phyloP scores from a whole-genome alignment of 2,797 vertebrate genomes.

The Novumbra hubbsi region DNA sequence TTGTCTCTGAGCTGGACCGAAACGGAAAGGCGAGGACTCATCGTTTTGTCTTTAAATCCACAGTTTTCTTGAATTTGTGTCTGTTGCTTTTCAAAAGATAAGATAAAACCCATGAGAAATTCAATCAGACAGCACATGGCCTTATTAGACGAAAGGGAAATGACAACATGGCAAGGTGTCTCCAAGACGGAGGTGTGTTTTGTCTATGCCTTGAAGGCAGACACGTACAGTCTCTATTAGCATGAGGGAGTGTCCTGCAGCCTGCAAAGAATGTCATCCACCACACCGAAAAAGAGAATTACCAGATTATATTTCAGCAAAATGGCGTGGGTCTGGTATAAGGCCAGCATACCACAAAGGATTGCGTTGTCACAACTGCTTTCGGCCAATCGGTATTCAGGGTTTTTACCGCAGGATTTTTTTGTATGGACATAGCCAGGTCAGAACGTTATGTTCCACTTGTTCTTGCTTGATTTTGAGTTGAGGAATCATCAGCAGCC shows the following conservation, averaged over 20 bases:
- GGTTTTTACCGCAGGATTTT: too few species aligned
- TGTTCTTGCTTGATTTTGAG: too few species aligned
- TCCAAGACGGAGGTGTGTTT: background rate
- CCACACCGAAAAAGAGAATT: background rate
- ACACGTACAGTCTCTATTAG: background rate
- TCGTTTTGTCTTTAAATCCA: background rate
- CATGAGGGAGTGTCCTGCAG: background rate
- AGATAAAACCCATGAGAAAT: conserved; percentile 11
- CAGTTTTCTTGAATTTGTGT: background rate
- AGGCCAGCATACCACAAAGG: too few species aligned
- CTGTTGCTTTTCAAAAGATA: conserved; percentile 12
- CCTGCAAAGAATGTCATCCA: background rate
- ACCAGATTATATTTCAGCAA: background rate
- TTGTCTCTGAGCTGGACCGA: background rate
- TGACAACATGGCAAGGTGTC: background rate
- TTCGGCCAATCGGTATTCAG: too few species aligned
- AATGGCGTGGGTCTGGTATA: too few species aligned
- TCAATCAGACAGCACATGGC: background rate
- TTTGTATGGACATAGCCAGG: too few species aligned
- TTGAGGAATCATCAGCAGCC: too few species aligned
- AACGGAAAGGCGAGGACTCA: background rate
- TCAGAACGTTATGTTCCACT: too few species aligned
- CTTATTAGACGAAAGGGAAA: background rate
- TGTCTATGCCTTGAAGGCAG: background rate
- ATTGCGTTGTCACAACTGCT: too few species aligned